These are phyloP conservation scores for Steatocranus sp. DNA, from an alignment of 2,797 vertebrate genomes.

Conservation along the genomic window DNA sequence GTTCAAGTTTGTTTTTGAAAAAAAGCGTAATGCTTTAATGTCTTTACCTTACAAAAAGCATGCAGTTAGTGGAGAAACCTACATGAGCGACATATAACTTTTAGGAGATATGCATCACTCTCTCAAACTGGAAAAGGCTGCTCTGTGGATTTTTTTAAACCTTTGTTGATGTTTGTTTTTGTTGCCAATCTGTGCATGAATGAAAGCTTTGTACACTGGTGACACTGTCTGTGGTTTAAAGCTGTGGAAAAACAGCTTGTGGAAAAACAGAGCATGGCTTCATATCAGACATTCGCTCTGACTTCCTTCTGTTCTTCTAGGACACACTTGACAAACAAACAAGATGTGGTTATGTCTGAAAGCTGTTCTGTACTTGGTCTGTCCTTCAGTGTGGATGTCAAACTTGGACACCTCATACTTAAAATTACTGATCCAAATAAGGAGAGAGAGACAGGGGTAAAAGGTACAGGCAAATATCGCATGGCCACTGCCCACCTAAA, in stretches of 20 bases:
- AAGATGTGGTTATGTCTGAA: background rate
- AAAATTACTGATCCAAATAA: background rate
- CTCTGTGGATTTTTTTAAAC: slow-evolving; percentile 18
- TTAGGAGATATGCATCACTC: background rate
- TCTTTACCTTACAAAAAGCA: slow-evolving; percentile 61
- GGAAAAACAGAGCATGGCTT: background rate
- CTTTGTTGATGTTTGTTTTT: slow-evolving; percentile 33
- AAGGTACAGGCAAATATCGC: background rate
- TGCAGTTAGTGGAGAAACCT: background rate
- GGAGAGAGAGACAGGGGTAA: background rate
- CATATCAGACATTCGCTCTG: background rate
- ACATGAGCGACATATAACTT: background rate
- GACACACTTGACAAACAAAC: background rate
- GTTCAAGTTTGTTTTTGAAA: slow-evolving; percentile 72
- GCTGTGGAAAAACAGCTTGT: background rate
- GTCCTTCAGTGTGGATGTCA: background rate
- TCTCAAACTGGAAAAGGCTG: background rate
- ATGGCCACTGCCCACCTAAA: background rate
- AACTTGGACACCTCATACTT: background rate
- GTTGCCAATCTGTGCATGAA: slow-evolving; percentile 45
- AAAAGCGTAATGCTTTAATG: slow-evolving; percentile 72
- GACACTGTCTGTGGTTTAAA: slow-evolving; percentile 15
- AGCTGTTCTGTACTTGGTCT: background rate
- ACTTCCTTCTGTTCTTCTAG: background rate
- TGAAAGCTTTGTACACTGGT: slow-evolving; percentile 10